These are phyloP conservation scores for Clistopyga incitator DNA, from an alignment of 2,888 invertebrate species.

Conservation along the genomic window DNA sequence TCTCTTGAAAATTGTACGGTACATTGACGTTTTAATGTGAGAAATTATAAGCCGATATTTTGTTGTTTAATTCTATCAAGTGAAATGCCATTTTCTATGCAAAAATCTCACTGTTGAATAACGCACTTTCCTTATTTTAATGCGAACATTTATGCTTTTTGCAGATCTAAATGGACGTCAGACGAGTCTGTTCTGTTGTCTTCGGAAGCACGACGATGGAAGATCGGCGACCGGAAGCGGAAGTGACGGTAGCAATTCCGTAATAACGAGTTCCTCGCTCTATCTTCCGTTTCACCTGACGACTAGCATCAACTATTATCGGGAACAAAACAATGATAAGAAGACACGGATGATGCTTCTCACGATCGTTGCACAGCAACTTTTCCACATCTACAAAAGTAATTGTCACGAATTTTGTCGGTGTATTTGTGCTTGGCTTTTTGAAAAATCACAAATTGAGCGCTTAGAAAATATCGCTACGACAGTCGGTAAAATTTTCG, in stretches of 20 bases:
- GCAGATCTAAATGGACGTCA: slow-evolving; percentile 71
- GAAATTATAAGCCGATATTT: no score
- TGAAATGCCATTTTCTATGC: no score
- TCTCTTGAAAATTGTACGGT: no score
- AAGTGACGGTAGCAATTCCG: slow-evolving; percentile 79
- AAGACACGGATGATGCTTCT: slow-evolving; percentile 83
- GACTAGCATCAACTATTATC: slow-evolving; percentile 87
- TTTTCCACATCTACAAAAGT: slow-evolving; percentile 92
- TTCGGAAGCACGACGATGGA: slow-evolving; percentile 87
- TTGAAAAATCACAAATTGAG: no score
- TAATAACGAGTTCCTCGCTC: slow-evolving; percentile 85
- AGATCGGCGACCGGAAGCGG: slow-evolving; percentile 44
- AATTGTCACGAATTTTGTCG: slow-evolving; percentile 73
- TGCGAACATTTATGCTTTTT: slow-evolving; percentile 11
- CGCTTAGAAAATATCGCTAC: no score
- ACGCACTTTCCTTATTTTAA: no score
- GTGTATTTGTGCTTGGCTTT: background rate
- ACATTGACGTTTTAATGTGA: no score
- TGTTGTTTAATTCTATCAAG: no score
- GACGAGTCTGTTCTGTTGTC: slow-evolving; percentile 86
- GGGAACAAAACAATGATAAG: slow-evolving; percentile 85
- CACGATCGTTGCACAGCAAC: slow-evolving; percentile 89
- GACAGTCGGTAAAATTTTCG: no score
- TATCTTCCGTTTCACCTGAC: slow-evolving; percentile 91
- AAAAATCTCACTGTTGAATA: no score